These are phyloP conservation scores for Agriotes lineatus DNA, from an alignment of 2,888 invertebrate species.

Conservation along the genomic window DNA sequence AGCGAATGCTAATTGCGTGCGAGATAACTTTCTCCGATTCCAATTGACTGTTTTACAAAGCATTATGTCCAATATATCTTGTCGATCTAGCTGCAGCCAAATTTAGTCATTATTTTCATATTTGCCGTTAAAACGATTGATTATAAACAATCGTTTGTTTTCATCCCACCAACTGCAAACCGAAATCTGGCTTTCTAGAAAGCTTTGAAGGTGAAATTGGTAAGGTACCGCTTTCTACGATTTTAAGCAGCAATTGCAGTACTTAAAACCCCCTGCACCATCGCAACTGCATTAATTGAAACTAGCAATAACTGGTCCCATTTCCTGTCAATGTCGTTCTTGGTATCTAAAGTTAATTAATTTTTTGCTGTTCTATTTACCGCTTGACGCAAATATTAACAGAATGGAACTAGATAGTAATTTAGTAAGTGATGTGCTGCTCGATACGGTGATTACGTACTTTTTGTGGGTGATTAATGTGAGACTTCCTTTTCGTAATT, in stretches of 20 bases:
- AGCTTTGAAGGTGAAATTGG: constrained; percentile 14
- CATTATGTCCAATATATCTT: too few species aligned
- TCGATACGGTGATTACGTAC: neutral
- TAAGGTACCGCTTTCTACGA: neutral
- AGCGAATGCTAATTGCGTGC: too few species aligned
- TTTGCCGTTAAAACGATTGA: neutral
- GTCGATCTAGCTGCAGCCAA: too few species aligned
- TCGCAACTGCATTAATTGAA: too few species aligned
- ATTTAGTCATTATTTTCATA: too few species aligned
- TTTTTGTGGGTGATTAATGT: too few species aligned
- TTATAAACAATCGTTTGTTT: neutral
- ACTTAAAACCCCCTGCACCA: too few species aligned
- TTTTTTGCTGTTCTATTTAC: neutral
- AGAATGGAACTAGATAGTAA: neutral
- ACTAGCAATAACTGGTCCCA: neutral
- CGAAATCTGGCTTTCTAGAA: neutral
- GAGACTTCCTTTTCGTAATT: too few species aligned
- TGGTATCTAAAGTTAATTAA: neutral
- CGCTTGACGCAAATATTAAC: neutral
- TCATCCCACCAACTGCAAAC: neutral
- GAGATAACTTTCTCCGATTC: too few species aligned
- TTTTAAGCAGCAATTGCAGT: neutral
- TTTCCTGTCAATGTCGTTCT: neutral
- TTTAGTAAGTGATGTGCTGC: neutral
- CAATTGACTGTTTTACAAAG: too few species aligned